These are phyloP conservation scores for Rotaria socialis DNA, from an alignment of 2,888 invertebrate species.

Conservation along the genomic window DNA sequence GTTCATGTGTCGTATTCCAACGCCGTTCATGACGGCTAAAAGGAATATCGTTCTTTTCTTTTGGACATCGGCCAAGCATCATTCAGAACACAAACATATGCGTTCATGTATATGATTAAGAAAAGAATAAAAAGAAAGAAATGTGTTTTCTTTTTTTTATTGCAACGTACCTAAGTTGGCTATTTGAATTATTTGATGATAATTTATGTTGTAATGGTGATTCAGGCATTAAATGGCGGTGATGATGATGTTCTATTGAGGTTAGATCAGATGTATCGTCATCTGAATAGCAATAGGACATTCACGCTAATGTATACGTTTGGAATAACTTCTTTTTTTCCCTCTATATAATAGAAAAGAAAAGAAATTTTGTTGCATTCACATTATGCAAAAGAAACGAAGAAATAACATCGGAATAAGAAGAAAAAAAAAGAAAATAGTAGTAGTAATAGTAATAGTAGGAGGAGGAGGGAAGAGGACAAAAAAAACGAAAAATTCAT, in stretches of 20 bases:
- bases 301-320: not conserved
- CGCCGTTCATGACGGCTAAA: not conserved
- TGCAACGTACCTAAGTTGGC: not conserved
- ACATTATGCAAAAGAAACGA: not conserved
- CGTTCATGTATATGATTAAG: not conserved
- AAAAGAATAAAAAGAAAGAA: not conserved
- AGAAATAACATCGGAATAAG: not conserved
- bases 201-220: not conserved
- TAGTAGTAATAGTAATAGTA: constrained; percentile 21
- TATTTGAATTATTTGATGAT: not conserved
- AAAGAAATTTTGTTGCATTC: not conserved
- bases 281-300: not conserved
- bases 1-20: not conserved
- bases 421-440: not conserved
- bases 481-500: not conserved
- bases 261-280: not conserved
- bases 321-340: not conserved
- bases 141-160: not conserved
- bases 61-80: not conserved
- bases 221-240: not conserved
- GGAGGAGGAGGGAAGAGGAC: not conserved
- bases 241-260: not conserved
- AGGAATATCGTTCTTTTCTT: not conserved
- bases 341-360: not conserved
- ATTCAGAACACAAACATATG: not conserved